Conservation (phyloP, 2,113 vertebrate genomes). For the Scophthalmus maximus region DNA sequence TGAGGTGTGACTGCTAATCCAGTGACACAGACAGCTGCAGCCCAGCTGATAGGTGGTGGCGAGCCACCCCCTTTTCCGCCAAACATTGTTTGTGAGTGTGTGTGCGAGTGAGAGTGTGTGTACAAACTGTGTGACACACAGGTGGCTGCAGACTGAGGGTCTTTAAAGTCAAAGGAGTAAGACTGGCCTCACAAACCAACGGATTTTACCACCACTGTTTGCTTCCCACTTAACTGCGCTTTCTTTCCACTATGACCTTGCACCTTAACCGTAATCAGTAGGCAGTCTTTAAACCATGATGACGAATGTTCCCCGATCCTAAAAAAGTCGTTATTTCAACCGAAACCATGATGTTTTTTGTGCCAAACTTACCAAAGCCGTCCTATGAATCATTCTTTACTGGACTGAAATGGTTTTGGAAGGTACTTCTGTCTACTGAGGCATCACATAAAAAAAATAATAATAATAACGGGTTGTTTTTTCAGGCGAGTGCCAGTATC, state of each 20-base stretch:
- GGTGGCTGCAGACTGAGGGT: not conserved
- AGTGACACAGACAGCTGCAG: slow-evolving; percentile 58
- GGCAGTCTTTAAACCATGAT: not conserved
- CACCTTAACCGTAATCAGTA: not conserved
- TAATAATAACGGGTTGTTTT: not conserved
- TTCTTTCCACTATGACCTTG: not conserved
- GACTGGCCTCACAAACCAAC: not conserved
- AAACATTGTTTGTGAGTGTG: slow-evolving; percentile 20
- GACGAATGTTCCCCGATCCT: not conserved
- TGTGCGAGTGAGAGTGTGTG: not conserved
- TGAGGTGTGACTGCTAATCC: slow-evolving; percentile 71
- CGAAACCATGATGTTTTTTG: not conserved
- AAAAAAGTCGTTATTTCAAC: not conserved
- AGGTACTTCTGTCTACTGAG: not conserved
- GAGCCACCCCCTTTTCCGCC: slow-evolving; percentile 3
- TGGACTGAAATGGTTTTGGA: not conserved
- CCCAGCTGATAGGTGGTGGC: slow-evolving; percentile 47
- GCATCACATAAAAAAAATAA: not conserved
- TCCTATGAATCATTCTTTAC: not conserved
- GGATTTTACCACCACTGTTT: too few relatives aligned
- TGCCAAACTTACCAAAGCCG: not conserved
- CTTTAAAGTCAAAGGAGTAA: not conserved
- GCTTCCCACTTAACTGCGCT: not conserved
- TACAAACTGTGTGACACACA: not conserved
- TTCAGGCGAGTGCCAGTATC: not conserved